Evolutionary conservation across 2,888 invertebrate genomes (phyloP).

Genomic region (Clivina fossor): DNA sequence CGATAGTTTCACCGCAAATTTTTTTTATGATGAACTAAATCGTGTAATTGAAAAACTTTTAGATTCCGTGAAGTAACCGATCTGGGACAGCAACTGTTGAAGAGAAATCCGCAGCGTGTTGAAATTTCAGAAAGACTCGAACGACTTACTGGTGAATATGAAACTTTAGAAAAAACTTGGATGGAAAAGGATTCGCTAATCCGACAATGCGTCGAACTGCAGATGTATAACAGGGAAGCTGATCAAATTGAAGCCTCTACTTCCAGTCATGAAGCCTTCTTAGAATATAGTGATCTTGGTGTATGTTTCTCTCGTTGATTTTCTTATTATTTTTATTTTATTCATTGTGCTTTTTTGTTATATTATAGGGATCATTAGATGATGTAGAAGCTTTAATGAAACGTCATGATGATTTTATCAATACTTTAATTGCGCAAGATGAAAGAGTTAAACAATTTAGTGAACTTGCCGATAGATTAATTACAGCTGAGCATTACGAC

Average conservation of each 20-base stretch:
- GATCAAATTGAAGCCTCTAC: constrained; percentile 96
- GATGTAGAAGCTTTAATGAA: constrained; percentile 91
- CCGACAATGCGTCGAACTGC: constrained; percentile 84
- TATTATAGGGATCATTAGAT: constrained; percentile 75
- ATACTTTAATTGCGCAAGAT: constrained; percentile 89
- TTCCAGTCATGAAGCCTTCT: constrained; percentile 89
- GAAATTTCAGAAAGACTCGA: constrained; percentile 78
- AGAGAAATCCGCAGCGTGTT: constrained; percentile 70
- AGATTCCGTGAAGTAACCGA: constrained; percentile 80
- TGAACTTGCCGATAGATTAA: constrained; percentile 79
- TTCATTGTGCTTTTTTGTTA: constrained; percentile 14
- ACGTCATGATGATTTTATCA: constrained; percentile 91
- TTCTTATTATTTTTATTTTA: background rate
- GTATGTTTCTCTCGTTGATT: constrained; percentile 63
- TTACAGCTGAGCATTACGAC: constrained; percentile 78
- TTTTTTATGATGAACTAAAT: constrained; percentile 18
- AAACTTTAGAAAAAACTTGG: constrained; percentile 79
- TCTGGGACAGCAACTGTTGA: constrained; percentile 73
- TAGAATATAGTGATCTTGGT: constrained; percentile 86
- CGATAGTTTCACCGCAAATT: no score
- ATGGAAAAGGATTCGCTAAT: constrained; percentile 81
- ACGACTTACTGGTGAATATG: constrained; percentile 72
- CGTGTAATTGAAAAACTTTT: no score
- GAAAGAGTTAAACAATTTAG: constrained; percentile 82
- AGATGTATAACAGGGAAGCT: constrained; percentile 92